Conservation (phyloP, 2,888 invertebrate genomes). For the Brassicogethes aeneus region DNA sequence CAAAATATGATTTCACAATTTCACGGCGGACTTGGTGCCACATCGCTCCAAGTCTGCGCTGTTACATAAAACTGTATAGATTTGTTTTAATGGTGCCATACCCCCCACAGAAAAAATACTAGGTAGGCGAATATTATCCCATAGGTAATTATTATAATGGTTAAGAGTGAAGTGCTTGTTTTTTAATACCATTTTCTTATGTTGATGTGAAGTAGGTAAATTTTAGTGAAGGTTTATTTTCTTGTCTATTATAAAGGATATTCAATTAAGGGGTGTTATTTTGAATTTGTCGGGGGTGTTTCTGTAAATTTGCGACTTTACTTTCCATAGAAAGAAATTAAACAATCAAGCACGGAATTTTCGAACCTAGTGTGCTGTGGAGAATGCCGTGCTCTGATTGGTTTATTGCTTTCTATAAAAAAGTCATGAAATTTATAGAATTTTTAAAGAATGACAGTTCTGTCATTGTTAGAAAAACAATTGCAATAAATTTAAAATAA, state of each 20-base stretch:
- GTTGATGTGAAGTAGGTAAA: constrained; percentile 23
- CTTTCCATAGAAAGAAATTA: too few relatives aligned
- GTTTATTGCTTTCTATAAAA: too few relatives aligned
- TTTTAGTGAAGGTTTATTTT: constrained; percentile 11
- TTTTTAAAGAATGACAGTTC: too few relatives aligned
- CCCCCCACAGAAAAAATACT: constrained; percentile 21
- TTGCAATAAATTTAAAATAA: too few relatives aligned
- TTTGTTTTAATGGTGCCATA: constrained; percentile 31
- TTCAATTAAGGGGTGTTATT: constrained; percentile 6
- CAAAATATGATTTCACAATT: constrained; percentile 25
- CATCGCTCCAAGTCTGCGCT: constrained; percentile 7
- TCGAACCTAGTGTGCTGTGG: too few relatives aligned
- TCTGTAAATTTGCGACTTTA: too few relatives aligned
- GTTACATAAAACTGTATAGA: constrained; percentile 17
- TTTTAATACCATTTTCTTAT: constrained; percentile 27
- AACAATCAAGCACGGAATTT: too few relatives aligned
- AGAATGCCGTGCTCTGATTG: too few relatives aligned
- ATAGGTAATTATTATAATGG: constrained; percentile 13
- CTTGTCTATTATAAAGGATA: background rate
- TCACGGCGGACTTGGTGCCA: constrained; percentile 13
- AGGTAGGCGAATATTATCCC: constrained; percentile 15
- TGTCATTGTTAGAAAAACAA: too few relatives aligned
- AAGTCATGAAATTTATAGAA: too few relatives aligned
- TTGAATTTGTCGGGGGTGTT: too few relatives aligned
- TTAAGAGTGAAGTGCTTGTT: constrained; percentile 24